Base-by-base conservation (phyloP, 2,113 vertebrate species). In the Lonchura striata region DNA sequence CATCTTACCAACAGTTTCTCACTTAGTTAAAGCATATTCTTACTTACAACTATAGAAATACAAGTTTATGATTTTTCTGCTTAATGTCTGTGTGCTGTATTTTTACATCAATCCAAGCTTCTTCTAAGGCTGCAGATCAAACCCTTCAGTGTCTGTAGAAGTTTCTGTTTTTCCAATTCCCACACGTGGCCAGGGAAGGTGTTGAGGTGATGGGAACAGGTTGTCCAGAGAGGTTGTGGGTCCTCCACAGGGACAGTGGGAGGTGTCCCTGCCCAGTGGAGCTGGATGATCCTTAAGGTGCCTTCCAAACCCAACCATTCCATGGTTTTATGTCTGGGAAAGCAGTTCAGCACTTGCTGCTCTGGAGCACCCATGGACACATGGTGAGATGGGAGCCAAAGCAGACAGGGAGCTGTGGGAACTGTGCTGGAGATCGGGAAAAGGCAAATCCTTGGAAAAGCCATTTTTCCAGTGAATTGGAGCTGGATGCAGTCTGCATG, bases 321-420 rank as follows among this genome's bases (percentile, higher is more conserved):
- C 66, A 1, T 30, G 35, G 1, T 49, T 49, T 56, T 31, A 0
- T 27, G 3, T 39, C 21, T 72, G 54, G 80, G 68, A 61, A 59
- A 37, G 81, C 13, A 30, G 19, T n/a, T 23, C 7, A 10, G 27
- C 77, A 0, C 3, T 33, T 44, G 63, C 22, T 33, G 80, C 41
- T 76, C 39, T 5, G 30, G 50, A 14, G 1, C 25, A 10, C 19
- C 35, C 12, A 0, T 19, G 44, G 49, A 4, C 17, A 22, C 7
- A 3, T 17, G 6, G 49, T 17, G 68, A 61, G 80, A 1, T 49
- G 35, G 50, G 21, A 78, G 11, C 20, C n/a, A 39, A 14, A 54
- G 35, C 28, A 28, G 9, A 2, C 25, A 13, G 33, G 0, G n/a
- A 44, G 2, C 19, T 33, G 6, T 37, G 50, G 52, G 16, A 70